phyloP scores from a whole-genome alignment of 2,113 vertebrate species.

The Atherinomorus stipes region DNA sequence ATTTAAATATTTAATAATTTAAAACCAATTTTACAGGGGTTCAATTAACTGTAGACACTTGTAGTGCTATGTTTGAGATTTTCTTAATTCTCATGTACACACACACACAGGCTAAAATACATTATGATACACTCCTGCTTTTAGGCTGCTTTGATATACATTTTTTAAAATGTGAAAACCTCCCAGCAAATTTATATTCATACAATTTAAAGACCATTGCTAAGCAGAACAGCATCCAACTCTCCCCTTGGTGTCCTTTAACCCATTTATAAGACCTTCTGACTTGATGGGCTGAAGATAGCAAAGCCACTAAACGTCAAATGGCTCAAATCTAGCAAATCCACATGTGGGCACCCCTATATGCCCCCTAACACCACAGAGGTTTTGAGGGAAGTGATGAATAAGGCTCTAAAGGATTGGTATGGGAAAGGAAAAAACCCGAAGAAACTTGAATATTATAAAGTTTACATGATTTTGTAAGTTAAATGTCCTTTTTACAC shows the following conservation, averaged over 20 bases:
- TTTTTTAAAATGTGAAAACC: neutral
- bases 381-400: neutral
- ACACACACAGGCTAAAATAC: neutral
- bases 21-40: slow-evolving; percentile 23
- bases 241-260: too few species aligned
- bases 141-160: neutral
- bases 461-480: neutral
- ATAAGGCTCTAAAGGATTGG: neutral
- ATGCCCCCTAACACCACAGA: too few species aligned
- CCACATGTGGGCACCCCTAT: neutral
- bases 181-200: neutral
- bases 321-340: neutral
- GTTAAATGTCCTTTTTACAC: too few species aligned
- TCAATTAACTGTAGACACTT: slow-evolving; percentile 11
- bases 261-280: neutral
- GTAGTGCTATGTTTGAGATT: neutral
- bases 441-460: too few species aligned
- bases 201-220: neutral
- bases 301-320: neutral
- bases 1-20: slow-evolving; percentile 13
- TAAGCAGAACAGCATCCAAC: too few species aligned
- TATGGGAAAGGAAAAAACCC: too few species aligned
- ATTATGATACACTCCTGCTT: neutral
- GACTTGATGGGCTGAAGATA: neutral
- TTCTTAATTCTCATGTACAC: neutral